Evolutionary conservation across 1,140 invertebrate species (phyloP).

Genomic region (Achroia grisella): DNA sequence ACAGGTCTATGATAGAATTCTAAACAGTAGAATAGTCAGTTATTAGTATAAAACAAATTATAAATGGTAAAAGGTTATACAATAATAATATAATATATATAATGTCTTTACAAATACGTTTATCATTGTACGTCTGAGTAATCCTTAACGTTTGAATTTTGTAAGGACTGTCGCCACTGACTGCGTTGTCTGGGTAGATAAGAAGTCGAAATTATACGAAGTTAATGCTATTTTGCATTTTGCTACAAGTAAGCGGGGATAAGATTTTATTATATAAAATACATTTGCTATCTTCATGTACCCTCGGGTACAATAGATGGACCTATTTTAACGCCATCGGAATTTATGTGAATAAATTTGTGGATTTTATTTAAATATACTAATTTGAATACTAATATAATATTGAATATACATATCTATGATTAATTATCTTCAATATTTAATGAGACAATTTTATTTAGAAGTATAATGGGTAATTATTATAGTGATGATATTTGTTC

Average conservation of each 20-base stretch:
- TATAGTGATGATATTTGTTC: no score
- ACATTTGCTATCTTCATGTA: conserved; percentile 16
- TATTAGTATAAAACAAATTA: no score
- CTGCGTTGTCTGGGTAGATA: conserved; percentile 25
- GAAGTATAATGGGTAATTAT: no score
- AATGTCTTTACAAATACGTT: no score
- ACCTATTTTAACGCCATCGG: background rate
- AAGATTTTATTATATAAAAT: conserved; percentile 32
- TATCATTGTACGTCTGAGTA: conserved; percentile 1
- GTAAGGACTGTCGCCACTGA: conserved; percentile 12
- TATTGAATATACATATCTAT: background rate
- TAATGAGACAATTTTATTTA: no score
- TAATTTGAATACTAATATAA: background rate
- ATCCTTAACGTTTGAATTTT: conserved; percentile 10
- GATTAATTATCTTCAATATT: no score
- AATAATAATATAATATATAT: no score
- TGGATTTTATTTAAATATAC: no score
- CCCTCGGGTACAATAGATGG: background rate
- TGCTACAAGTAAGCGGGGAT: conserved; percentile 24
- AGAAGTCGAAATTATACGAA: conserved; percentile 37
- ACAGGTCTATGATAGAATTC: no score
- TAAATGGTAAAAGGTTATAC: no score
- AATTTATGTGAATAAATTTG: no score
- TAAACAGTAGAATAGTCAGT: no score
- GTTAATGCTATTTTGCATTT: conserved; percentile 47